Percentiles rank a stretch among this genome's conserved stretches.
Conservation (phyloP, 2,797 vertebrate species). For the Sphaeramia orbicularis region DNA sequence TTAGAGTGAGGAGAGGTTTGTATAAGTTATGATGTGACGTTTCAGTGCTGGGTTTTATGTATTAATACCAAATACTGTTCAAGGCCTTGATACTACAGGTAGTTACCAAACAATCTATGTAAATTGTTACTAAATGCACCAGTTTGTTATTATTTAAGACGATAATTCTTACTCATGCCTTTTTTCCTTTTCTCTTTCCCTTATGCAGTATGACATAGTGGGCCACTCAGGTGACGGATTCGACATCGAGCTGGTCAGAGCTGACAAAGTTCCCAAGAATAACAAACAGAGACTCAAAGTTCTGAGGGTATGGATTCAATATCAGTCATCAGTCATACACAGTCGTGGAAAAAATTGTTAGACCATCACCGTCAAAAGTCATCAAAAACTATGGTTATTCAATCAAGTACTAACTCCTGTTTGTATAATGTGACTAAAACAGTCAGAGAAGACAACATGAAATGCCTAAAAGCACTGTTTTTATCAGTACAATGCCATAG, state of each 20-base stretch:
- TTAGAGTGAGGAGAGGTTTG: not conserved
- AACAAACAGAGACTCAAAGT: conserved; percentile 95
- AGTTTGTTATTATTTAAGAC: not conserved
- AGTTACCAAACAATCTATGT: not conserved
- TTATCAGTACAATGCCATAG: too few relatives aligned
- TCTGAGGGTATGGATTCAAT: conserved; percentile 88
- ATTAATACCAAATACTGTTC: not conserved
- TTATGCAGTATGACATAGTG: conserved; percentile 90
- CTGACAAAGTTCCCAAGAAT: conserved; percentile 90
- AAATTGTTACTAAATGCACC: not conserved
- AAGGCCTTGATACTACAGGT: not conserved
- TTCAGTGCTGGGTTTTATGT: not conserved
- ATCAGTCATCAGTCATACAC: not conserved
- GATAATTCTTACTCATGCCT: not conserved
- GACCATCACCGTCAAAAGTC: too few relatives aligned
- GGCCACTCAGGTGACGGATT: conserved; percentile 96
- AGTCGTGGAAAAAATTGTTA: too few relatives aligned
- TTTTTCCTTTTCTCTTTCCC: conserved; percentile 17
- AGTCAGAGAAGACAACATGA: too few relatives aligned
- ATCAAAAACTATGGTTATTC: too few relatives aligned
- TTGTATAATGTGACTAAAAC: too few relatives aligned
- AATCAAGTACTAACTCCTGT: too few relatives aligned
- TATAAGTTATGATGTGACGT: conserved; percentile 1
- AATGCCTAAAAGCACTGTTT: too few relatives aligned
- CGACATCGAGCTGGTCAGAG: conserved; percentile 89